These are phyloP conservation scores for Eulemur macaco DNA, from an alignment of 2,113 vertebrate genomes.

Conservation along the genomic window DNA sequence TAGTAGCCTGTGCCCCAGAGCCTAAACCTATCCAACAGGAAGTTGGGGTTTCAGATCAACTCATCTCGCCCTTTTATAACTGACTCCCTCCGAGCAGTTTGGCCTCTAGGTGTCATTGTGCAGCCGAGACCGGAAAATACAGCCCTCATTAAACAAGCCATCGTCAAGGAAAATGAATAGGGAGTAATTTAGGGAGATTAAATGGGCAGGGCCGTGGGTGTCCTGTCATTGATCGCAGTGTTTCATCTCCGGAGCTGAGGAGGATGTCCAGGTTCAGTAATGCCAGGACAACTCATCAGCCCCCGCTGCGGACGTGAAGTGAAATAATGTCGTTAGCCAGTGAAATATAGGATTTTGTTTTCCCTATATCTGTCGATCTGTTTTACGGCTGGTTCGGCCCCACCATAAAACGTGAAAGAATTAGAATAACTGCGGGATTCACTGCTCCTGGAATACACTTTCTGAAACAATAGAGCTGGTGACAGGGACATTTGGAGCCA, in stretches of 20 bases:
- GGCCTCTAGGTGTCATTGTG: not conserved
- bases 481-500: not conserved
- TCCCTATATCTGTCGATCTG: not conserved
- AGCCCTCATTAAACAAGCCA: conserved; percentile 62
- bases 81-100: not conserved
- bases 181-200: conserved; percentile 64
- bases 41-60: not conserved
- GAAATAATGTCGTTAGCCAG: conserved; percentile 70
- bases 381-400: conserved; percentile 55
- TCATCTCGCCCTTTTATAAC: not conserved
- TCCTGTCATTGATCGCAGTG: conserved; percentile 74
- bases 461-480: not conserved
- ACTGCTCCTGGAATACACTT: not conserved
- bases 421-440: conserved; percentile 19
- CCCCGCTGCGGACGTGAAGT: conserved; percentile 48
- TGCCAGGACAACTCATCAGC: conserved; percentile 80
- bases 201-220: conserved; percentile 34
- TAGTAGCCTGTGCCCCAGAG: not conserved
- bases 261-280: conserved; percentile 77
- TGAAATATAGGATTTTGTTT: conserved; percentile 71
- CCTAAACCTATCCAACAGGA: rapidly evolving
- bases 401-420: conserved; percentile 22
- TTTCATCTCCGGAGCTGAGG: conserved; percentile 55
- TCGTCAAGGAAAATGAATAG: conserved; percentile 60
- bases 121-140: conserved; percentile 46